phyloP scores from a whole-genome alignment of 2,113 vertebrate species.

The Chaenocephalus aceratus region DNA sequence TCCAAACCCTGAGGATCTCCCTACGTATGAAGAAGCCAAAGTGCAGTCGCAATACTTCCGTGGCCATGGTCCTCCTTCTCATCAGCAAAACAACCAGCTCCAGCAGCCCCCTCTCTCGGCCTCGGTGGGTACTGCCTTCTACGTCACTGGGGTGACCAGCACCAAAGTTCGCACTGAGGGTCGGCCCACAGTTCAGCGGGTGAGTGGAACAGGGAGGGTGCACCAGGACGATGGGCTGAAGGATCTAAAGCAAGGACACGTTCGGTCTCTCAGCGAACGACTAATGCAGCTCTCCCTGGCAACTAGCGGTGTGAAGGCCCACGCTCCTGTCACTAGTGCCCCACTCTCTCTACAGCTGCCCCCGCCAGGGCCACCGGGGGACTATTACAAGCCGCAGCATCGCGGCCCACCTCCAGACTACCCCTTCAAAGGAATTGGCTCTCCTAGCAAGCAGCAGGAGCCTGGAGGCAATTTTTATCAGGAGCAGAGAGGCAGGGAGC shows the following conservation, averaged over 20 bases:
- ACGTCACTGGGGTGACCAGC: slow-evolving; percentile 91
- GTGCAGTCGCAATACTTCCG: slow-evolving; percentile 98
- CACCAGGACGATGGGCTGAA: slow-evolving; percentile 97
- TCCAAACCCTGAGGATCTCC: slow-evolving; percentile 92
- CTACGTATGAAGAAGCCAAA: slow-evolving; percentile 98
- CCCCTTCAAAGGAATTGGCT: slow-evolving; percentile 91
- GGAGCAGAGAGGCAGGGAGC: slow-evolving; percentile 90
- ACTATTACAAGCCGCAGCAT: slow-evolving; percentile 92
- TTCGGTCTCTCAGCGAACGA: slow-evolving; percentile 95
- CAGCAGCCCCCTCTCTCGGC: slow-evolving; percentile 80
- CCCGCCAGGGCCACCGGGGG: slow-evolving; percentile 83
- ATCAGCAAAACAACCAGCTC: slow-evolving; percentile 65
- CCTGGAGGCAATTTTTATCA: slow-evolving; percentile 87
- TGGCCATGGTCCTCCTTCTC: slow-evolving; percentile 84
- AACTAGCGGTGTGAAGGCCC: slow-evolving; percentile 96
- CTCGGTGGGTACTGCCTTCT: slow-evolving; percentile 92
- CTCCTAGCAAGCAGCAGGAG: slow-evolving; percentile 89
- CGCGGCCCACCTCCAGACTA: slow-evolving; percentile 97
- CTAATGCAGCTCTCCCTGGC: slow-evolving; percentile 98
- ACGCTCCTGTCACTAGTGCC: slow-evolving; percentile 91
- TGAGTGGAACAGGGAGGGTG: slow-evolving; percentile 89
- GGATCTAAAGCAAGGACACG: slow-evolving; percentile 99
- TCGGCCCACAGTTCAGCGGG: slow-evolving; percentile 91
- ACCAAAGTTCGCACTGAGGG: slow-evolving; percentile 96
- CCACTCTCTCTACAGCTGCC: slow-evolving; percentile 89